Percentiles rank a stretch among this genome's conserved stretches.
Evolutionary conservation across 2,888 invertebrate genomes (phyloP).

Genomic region (Cryptocheilus praepositus): DNA sequence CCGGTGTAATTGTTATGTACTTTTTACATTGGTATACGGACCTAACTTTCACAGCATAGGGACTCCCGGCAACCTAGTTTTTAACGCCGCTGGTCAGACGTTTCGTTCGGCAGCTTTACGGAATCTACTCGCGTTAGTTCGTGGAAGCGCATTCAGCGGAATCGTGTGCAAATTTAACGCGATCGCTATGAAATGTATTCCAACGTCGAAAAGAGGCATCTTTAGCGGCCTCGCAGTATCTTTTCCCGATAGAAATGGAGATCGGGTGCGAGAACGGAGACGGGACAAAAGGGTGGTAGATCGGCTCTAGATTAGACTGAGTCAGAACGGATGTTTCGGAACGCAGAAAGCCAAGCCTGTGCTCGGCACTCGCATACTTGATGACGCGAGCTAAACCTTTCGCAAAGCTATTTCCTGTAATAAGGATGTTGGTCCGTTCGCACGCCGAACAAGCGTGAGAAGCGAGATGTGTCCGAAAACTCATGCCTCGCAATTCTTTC

Average conservation of each 20-base stretch:
- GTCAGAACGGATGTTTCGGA: slow-evolving; percentile 3
- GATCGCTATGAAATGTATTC: slow-evolving; percentile 16
- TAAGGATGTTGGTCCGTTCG: slow-evolving; percentile 51
- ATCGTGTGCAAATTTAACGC: too few relatives aligned
- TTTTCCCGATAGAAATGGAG: too few relatives aligned
- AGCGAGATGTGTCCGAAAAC: slow-evolving; percentile 16
- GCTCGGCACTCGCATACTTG: slow-evolving; percentile 52
- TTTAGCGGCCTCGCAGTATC: too few relatives aligned
- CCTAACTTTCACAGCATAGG: too few relatives aligned
- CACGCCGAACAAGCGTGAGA: slow-evolving; percentile 30
- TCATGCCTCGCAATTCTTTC: slow-evolving; percentile 32
- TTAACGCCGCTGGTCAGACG: too few relatives aligned
- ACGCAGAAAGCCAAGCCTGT: slow-evolving; percentile 33
- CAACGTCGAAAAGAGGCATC: not conserved
- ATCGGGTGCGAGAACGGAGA: not conserved
- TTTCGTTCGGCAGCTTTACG: too few relatives aligned
- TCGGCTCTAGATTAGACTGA: not conserved
- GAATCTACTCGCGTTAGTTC: too few relatives aligned
- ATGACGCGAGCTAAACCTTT: slow-evolving; percentile 44
- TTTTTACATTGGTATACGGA: too few relatives aligned
- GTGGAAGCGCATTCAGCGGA: too few relatives aligned
- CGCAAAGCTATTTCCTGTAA: slow-evolving; percentile 55
- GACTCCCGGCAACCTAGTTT: too few relatives aligned
- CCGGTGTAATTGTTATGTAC: too few relatives aligned
- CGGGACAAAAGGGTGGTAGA: too few relatives aligned